Evolutionary conservation across 2,113 vertebrate genomes (phyloP), one percentile per base, ranked within the genome.

Genomic region (Lathamus discolor): DNA sequence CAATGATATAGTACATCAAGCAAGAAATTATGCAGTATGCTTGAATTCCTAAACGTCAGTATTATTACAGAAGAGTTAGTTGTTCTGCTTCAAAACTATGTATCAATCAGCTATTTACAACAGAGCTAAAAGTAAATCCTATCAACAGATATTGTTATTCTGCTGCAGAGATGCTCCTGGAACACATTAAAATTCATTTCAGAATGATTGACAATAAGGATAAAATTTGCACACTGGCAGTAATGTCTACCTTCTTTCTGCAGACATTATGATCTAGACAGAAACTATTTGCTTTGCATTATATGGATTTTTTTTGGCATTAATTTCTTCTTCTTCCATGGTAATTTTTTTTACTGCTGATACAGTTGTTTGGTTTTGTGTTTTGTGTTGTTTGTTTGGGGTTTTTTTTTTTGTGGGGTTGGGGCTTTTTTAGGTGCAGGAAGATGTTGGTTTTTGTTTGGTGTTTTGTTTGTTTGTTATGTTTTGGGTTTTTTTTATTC

Each of bases 391-490:
- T 6, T 17, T 7, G 0, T 12, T 52, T 31, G 24, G 55, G 1
- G 0, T 9, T 59, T 59, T n/a, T n/a, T 22, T 0, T n/a, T n/a
- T 22, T 0, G 5, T 31, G 29, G 3, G 31, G 11, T n/a, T 57
- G 54, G 17, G 18, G 11, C 3, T 57, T 57, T 33, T n/a, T 20
- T 11, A 5, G 52, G 19, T 39, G 13, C 33, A 12, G 13, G 8
- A 22, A 33, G 54, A 18, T 33, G 11, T 33, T 57, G 31, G 19
- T 1, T 57, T 57, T 57, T n/a, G 7, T 28, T 72, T 74, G 28
- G 6, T 3, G 51, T 77, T 72, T 33, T 37, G 6, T 8, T 17
- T 2, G 0, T 16, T 52, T 35, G 24, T 57, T 57, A 22, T n/a
- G 31, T 57, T 57, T n/a, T n/a, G n/a, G n/a, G n/a, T 10, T 22